Evolutionary conservation across 1,140 invertebrate genomes (phyloP), one percentile per base, ranked within the genome.

Genomic region (Acromyrmex charruanus): DNA sequence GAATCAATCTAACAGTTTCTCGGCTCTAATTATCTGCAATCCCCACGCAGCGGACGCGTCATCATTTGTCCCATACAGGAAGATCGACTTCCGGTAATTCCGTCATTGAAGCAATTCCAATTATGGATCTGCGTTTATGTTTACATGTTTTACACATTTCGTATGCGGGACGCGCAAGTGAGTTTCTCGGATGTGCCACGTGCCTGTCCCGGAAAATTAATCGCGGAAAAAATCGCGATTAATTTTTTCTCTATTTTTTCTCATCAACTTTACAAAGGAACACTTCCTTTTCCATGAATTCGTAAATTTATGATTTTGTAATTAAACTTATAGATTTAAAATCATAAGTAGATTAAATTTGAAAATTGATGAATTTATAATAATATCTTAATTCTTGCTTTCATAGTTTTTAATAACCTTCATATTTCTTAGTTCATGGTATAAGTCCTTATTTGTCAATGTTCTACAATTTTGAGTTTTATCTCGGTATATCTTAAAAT

Each of bases 101-200:
- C 31, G 7, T 75, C 72, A 53, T 77, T 31, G 55, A 59, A 61
- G 18, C 55, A 35, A n/a, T 31, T 21, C 6, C 18, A 31, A 59
- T 51, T 51, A 51, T 77, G 5, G 51, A 59, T 12, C 18, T 44
- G 35, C 74, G 21, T 61, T 59, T 61, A 44, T 77, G 31, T 25
- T 55, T 59, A 35, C 74, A 59, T n/a, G 53, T 39, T n/a, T 35
- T 28, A 63, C 31, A 35, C 69, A n/a, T 82, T 90, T 81, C 53
- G 44, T 71, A 90, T 90, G 89, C 88, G 28, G 16, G 53, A 61
- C 86, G 77, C 65, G 58, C 21, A 44, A 44, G 44, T 61, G 84
- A 90, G 88, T 86, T 88, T 77, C 79, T 87, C 79, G 51, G 68
- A 84, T 59, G 80, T 39, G n/a, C 87, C 87, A 75, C 85, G 66